Base-by-base conservation (phyloP, 1,140 invertebrate species). In the Zaprionus gabonicus region DNA sequence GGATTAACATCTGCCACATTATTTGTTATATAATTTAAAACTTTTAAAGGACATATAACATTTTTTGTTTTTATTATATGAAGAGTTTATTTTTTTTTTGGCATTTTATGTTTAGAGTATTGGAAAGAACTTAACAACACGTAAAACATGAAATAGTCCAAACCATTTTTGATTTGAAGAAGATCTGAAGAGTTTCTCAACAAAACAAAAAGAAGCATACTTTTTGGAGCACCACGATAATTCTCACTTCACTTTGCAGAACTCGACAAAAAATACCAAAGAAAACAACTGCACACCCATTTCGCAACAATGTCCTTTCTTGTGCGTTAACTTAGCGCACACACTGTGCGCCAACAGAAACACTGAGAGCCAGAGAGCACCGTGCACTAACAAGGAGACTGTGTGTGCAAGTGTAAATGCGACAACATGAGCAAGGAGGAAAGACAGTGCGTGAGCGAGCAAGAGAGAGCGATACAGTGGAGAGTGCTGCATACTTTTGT, bases 401-500 rank as follows among this genome's bases (percentile, higher is more conserved):
- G 17, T 51, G 46, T 51, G 41, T 46, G 41, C 41, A 46, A 41
- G 38, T 17, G 46, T 10, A 12, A 51, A 25, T 51, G 46, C 23
- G 20, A 25, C 46, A 51, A 13, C 20, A 25, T 13, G 46, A 20
- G 46, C 46, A 13, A 49, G 46, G n/a, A 49, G 17, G 7, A 0
- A 23, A n/a, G n/a, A 41, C 4, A 9, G 41, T 46, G 41, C 20
- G 10, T 12, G 20, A 34, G 27, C 17, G 25, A 58, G 44, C 13
- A n/a, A 46, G 38, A 73, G 17, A 25, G n/a, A n/a, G n/a, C 28
- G 38, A 17, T 28, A 27, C 49, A 28, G 12, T 13, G 46, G 67
- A 80, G 66, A 76, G 73, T n/a, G 58, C 70, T 66, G 73, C 84
- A 80, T 56, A 76, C 84, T 80, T 76, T 84, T 72, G 44, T 81